Evolutionary conservation across 1,140 invertebrate species (phyloP), one percentile per base, ranked within the genome.

Genomic region (Lucilia cuprina): DNA sequence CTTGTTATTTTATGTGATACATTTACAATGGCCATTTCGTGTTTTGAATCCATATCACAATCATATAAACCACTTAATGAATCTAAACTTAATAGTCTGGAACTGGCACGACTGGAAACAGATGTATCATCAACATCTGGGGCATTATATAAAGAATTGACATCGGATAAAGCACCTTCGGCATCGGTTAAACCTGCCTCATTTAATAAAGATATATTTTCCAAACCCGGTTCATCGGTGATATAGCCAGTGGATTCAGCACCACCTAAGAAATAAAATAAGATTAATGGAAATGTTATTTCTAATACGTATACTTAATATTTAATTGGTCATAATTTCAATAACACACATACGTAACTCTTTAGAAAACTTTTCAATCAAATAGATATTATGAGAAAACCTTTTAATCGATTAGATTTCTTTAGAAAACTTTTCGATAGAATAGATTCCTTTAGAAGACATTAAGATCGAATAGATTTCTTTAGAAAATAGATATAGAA

Each of bases 111-210:
- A 82, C 94, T 95, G 85, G 96, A 94, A 41, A 95, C 95, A 34
- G 96, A 96, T 86, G 95, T 95, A 88, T 96, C 95, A 88, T 95
- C 95, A 86, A 95, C 92, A 88, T 96, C 95, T 86, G 94, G 94
- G 83, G 94, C 94, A 88, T 94, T 94, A 88, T 96, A 96, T 84
- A 96, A 94, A n/a, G 96, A 96, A 91, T 96, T 97, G 34, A 96
- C 95, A 90, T 97, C 96, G 88, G 96, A 96, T 74, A 96, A 91
- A 9, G 96, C 96, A 78, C 95, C 96, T 93, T 97, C 96, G 9
- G 95, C 96, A 92, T 97, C 96, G 9, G 96, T 97, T 25, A 96
- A 93, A n/a, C 96, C 96, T 60, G 95, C 95, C 91, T 96, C 96
- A 91, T 96, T 96, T 17, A 96, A 91, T 92, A 96, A 94, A 34